Evolutionary conservation across 2,797 vertebrate species (phyloP).

Genomic region (Serranus cabrilla): DNA sequence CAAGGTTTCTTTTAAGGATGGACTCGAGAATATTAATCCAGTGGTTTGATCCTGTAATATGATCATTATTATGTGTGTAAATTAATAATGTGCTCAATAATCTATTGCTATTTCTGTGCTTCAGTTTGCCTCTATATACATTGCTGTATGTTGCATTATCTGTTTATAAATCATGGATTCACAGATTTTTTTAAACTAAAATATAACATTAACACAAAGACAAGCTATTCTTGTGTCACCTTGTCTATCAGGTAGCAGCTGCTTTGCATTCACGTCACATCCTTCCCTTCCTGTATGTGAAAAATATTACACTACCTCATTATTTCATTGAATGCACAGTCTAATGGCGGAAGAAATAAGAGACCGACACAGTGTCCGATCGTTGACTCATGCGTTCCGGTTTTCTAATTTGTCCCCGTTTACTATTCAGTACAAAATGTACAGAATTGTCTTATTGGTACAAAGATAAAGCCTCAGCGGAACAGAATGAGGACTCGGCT

Average conservation of each 20-base stretch:
- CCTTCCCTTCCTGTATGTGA: not conserved
- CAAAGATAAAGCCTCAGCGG: slow-evolving; percentile 9
- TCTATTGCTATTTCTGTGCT: not conserved
- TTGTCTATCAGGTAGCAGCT: not conserved
- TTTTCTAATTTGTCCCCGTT: slow-evolving; percentile 27
- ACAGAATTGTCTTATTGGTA: not conserved
- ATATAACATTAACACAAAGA: not conserved
- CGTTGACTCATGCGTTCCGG: not conserved
- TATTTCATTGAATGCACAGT: not conserved
- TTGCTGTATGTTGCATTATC: not conserved
- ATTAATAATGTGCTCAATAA: not conserved
- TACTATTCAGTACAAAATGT: slow-evolving; percentile 22
- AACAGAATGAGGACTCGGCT: slow-evolving; percentile 7
- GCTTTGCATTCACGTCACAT: slow-evolving; percentile 3
- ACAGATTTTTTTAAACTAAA: not conserved
- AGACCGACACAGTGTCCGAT: not conserved
- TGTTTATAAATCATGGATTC: not conserved
- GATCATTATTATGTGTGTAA: slow-evolving; percentile 8
- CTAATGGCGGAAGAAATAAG: not conserved
- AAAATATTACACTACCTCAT: slow-evolving; percentile 10
- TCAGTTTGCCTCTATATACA: not conserved
- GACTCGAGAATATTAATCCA: slow-evolving; percentile 7
- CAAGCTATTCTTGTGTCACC: not conserved
- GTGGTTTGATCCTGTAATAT: slow-evolving; percentile 10
- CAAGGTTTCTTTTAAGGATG: not conserved